phyloP scores from a whole-genome alignment of 2,113 vertebrate genomes.

The Proteles cristata region DNA sequence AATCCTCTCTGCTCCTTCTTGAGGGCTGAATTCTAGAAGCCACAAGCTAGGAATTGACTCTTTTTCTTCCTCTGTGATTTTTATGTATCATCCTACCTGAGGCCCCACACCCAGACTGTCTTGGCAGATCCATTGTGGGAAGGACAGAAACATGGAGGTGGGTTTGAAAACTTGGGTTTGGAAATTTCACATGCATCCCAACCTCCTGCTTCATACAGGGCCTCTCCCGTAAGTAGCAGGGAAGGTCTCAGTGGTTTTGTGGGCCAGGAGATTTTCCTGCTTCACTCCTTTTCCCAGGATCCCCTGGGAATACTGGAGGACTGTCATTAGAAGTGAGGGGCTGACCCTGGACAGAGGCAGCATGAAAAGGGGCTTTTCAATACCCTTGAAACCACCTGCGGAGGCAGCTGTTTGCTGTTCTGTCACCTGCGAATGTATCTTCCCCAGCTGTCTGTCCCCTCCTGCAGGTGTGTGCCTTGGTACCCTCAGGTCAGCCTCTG shows the following conservation, averaged over 20 bases:
- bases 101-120: neutral
- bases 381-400: neutral
- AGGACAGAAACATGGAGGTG: neutral
- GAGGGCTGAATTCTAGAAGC: neutral
- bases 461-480: fast-evolving
- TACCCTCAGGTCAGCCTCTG: neutral
- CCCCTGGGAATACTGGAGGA: neutral
- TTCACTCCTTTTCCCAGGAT: neutral
- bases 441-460: neutral
- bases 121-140: neutral
- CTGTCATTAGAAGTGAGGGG: neutral
- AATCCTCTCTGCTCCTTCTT: neutral
- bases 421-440: neutral
- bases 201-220: neutral
- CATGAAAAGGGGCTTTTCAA: neutral
- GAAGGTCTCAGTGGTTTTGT: neutral
- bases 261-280: neutral
- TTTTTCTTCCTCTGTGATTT: neutral
- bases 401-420: neutral
- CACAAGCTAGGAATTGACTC: neutral
- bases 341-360: neutral
- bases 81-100: neutral
- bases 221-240: neutral
- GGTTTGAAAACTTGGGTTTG: neutral
- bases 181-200: neutral